Conservation (phyloP, 2,113 vertebrate species). For the Micromys minutus region DNA sequence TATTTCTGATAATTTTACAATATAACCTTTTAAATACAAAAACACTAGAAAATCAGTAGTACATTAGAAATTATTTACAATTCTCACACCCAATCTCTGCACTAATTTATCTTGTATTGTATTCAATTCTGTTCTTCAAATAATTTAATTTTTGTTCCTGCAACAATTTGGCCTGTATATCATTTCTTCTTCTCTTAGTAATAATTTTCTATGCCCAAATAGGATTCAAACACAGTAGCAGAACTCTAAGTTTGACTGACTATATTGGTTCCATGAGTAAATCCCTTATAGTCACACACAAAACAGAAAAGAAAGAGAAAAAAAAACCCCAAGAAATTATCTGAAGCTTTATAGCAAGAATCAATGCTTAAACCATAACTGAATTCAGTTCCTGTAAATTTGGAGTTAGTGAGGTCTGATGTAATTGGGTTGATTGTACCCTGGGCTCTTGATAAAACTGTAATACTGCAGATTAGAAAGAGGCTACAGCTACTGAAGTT, state of each 20-base stretch:
- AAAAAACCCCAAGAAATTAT: slow-evolving; percentile 69
- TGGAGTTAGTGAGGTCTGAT: slow-evolving; percentile 34
- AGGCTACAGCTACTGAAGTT: rapidly evolving
- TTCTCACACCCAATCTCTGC: neutral
- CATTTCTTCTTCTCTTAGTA: neutral
- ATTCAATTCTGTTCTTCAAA: slow-evolving; percentile 30
- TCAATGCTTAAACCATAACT: slow-evolving; percentile 49
- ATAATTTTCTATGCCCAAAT: slow-evolving; percentile 47
- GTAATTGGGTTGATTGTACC: slow-evolving; percentile 64
- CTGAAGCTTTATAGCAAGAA: slow-evolving; percentile 57
- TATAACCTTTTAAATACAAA: neutral
- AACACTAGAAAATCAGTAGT: neutral
- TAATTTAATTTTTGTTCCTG: neutral
- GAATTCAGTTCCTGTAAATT: slow-evolving; percentile 61
- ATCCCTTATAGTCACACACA: slow-evolving; percentile 29
- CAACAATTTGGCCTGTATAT: slow-evolving; percentile 16
- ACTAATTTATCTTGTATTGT: neutral
- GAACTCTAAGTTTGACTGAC: slow-evolving; percentile 29
- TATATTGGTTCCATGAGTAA: slow-evolving; percentile 37
- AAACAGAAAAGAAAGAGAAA: no score
- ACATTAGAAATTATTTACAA: slow-evolving; percentile 28
- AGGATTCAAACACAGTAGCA: slow-evolving; percentile 35
- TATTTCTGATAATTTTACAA: neutral
- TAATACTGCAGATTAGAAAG: neutral
- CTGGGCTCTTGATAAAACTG: slow-evolving; percentile 62